Evolutionary conservation across 2,888 invertebrate species (phyloP), one percentile per base, ranked within the genome.

Genomic region (Papilio demoleus): DNA sequence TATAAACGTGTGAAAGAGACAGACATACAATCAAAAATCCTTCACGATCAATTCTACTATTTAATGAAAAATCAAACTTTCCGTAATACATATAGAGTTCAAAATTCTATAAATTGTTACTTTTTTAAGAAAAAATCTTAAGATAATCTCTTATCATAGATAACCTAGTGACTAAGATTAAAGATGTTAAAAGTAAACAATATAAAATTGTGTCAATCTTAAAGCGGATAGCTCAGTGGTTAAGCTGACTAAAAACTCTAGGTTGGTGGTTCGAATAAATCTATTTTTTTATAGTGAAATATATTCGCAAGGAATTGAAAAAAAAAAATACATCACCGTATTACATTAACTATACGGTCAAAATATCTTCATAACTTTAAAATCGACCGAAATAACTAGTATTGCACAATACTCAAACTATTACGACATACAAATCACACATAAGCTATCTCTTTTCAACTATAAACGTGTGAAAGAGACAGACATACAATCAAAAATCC

Each of bases 91-190:
- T 1, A 22, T 47, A 47, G 12, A 22, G 22, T 19, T 47, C 47
- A 47, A 47, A 19, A 47, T 60, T 14, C 6, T n/a, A n/a, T 60
- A n/a, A n/a, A 8, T 11, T 53, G 38, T 40, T 3, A 31, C 6
- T 31, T 31, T 31, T 31, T 65, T 40, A 27, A 53, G 53, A 56
- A 24, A 36, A 58, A 56, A 66, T 60, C 63, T 62, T 63, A 56
- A 72, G 70, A 71, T 73, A 42, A 74, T 73, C 73, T 53, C 14
- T 72, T 72, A 76, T 76, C 74, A 56, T 0, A 50, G 73, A 75
- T 72, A 73, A 71, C 63, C 63, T 58, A 67, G 70, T 75, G 65
- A 70, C 17, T 17, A n/a, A n/a, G n/a, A n/a, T n/a, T 42, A 14
- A 17, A 17, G 5, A 42, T 42, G 8, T 12, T n/a, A n/a, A n/a